Evolutionary conservation across 2,888 invertebrate genomes (phyloP).

Genomic region (Tenthredo livida): DNA sequence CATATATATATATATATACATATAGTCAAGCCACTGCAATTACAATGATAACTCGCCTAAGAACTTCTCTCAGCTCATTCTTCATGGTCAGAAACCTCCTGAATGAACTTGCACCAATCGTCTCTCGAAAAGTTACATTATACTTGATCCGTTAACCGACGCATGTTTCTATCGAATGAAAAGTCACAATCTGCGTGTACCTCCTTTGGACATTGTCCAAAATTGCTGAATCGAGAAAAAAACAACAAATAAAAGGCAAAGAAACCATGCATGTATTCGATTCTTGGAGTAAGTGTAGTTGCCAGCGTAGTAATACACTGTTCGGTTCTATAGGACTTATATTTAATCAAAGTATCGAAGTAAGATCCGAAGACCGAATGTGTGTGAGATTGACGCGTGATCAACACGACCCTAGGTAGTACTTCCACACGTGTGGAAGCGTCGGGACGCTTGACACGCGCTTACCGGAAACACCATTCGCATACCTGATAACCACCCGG

Average conservation of each 20-base stretch:
- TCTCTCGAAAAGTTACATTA: not conserved
- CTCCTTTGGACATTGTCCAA: too few species aligned
- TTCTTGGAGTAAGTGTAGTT: too few species aligned
- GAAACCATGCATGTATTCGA: too few species aligned
- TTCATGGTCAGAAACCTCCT: not conserved
- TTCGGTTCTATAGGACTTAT: not conserved
- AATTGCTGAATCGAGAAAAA: too few species aligned
- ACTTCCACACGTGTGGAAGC: conserved; percentile 65
- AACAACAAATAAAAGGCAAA: too few species aligned
- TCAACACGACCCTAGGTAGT: conserved; percentile 24
- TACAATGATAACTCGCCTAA: not conserved
- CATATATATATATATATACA: not conserved
- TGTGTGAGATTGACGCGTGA: conserved; percentile 50
- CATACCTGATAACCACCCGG: conserved; percentile 63
- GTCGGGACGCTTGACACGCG: conserved; percentile 67
- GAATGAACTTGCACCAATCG: not conserved
- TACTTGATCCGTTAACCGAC: too few species aligned
- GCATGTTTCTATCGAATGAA: too few species aligned
- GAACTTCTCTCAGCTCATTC: not conserved
- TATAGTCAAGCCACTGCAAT: not conserved
- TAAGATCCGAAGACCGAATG: conserved; percentile 6
- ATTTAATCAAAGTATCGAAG: conserved; percentile 28
- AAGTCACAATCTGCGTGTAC: too few species aligned
- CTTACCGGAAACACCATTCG: conserved; percentile 70
- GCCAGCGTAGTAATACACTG: not conserved